Evolutionary conservation across 1,140 invertebrate genomes (phyloP).

Genomic region (Dendrolimus punctatus): DNA sequence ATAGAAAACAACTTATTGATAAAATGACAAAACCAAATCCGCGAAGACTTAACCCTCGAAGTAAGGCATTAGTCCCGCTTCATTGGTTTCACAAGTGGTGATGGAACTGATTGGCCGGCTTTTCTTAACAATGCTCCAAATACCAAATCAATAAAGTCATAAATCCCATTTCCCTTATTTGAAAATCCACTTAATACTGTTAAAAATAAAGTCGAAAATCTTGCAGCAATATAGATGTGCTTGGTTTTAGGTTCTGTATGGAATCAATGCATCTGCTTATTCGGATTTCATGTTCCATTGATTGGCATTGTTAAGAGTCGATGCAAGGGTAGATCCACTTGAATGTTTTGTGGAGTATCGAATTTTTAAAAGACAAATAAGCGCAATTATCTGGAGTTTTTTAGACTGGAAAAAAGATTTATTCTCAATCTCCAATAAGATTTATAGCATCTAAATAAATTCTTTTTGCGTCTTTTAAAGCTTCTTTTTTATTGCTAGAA

Average conservation of each 20-base stretch:
- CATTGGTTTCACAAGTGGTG: conserved; percentile 63
- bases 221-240: background rate
- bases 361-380: conserved; percentile 31
- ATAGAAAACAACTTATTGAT: conserved; percentile 34
- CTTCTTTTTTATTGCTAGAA: too few species aligned
- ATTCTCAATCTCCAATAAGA: too few species aligned
- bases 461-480: too few species aligned
- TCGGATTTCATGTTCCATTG: conserved; percentile 66
- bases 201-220: background rate
- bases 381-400: conserved; percentile 49
- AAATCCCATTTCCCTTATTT: conserved; percentile 4
- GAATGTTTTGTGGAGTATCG: conserved; percentile 34
- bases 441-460: too few species aligned
- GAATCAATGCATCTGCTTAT: conserved; percentile 59
- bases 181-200: conserved; percentile 15
- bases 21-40: conserved; percentile 64
- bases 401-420: conserved; percentile 1
- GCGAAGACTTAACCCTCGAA: conserved; percentile 60
- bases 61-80: conserved; percentile 55
- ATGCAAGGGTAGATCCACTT: conserved; percentile 28
- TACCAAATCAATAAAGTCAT: conserved; percentile 18
- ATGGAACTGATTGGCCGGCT: conserved; percentile 65
- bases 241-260: conserved; percentile 11
- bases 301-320: conserved; percentile 62
- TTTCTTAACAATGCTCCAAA: conserved; percentile 49